Evolutionary conservation across 1,140 invertebrate species (phyloP).

Genomic region (Arion vulgaris): DNA sequence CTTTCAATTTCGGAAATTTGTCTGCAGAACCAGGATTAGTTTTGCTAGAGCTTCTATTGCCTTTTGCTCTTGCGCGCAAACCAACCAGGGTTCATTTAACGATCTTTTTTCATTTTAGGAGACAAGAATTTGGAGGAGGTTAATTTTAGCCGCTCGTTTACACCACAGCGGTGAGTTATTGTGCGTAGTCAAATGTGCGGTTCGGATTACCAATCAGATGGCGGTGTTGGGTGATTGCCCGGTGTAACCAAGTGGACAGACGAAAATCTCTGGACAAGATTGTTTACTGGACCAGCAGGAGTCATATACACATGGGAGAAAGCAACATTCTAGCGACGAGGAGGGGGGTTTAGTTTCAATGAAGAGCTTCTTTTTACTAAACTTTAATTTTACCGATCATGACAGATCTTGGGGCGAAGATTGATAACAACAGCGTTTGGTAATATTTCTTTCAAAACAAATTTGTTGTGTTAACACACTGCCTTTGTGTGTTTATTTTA

Average conservation of each 20-base stretch:
- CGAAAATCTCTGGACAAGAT: neutral
- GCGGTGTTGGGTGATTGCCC: conserved; percentile 1
- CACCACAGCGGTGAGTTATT: conserved; percentile 10
- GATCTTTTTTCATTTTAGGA: neutral
- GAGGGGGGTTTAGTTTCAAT: neutral
- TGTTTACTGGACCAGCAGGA: conserved; percentile 4
- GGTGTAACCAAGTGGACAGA: conserved; percentile 16
- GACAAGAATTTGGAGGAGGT: conserved; percentile 10
- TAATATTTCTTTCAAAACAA: no score
- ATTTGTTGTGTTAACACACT: no score
- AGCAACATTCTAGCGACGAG: neutral
- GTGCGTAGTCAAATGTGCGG: conserved; percentile 3
- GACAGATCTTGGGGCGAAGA: no score
- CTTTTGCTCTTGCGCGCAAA: neutral
- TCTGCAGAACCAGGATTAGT: neutral
- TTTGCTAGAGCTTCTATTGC: neutral
- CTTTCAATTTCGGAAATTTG: neutral
- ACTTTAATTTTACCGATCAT: neutral
- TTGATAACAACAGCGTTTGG: no score
- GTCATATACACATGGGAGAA: conserved; percentile 14
- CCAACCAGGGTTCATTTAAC: conserved; percentile 5
- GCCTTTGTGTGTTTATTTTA: no score
- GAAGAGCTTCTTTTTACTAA: neutral
- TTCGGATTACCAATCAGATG: conserved; percentile 7
- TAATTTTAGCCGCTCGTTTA: neutral